Evolutionary conservation across 2,797 vertebrate genomes (phyloP).

Genomic region (Prionace glauca): DNA sequence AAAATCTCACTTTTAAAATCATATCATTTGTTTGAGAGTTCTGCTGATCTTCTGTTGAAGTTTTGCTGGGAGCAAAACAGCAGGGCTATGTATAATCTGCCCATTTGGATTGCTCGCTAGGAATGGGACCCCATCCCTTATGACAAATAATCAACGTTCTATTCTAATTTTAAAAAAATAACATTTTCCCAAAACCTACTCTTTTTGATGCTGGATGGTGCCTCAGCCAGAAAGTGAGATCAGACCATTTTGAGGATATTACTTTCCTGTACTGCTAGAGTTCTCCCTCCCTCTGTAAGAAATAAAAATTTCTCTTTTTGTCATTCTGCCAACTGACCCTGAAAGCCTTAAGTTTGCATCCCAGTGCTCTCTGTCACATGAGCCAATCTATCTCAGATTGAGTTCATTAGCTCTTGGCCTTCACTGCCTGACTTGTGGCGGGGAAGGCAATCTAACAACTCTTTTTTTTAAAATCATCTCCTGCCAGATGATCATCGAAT

Average conservation of each 20-base stretch:
- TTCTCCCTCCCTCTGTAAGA: background rate
- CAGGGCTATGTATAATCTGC: background rate
- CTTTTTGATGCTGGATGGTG: background rate
- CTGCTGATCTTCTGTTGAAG: background rate
- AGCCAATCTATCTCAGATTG: background rate
- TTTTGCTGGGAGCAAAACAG: background rate
- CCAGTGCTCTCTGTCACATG: background rate
- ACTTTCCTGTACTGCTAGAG: background rate
- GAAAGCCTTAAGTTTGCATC: background rate
- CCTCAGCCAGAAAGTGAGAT: background rate
- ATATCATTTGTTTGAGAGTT: background rate
- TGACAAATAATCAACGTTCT: background rate
- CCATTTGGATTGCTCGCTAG: background rate
- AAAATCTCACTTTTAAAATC: background rate
- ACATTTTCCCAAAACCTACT: background rate
- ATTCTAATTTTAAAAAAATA: background rate
- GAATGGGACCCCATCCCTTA: background rate
- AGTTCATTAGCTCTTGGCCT: background rate
- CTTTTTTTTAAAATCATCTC: background rate
- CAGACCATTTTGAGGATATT: background rate
- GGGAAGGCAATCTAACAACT: conserved; percentile 1
- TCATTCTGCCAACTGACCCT: conserved; percentile 6
- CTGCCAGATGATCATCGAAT: conserved; percentile 19
- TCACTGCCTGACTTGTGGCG: background rate
- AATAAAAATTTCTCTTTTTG: background rate